Conservation (phyloP, 2,113 vertebrate species). For the Columbina picui region DNA sequence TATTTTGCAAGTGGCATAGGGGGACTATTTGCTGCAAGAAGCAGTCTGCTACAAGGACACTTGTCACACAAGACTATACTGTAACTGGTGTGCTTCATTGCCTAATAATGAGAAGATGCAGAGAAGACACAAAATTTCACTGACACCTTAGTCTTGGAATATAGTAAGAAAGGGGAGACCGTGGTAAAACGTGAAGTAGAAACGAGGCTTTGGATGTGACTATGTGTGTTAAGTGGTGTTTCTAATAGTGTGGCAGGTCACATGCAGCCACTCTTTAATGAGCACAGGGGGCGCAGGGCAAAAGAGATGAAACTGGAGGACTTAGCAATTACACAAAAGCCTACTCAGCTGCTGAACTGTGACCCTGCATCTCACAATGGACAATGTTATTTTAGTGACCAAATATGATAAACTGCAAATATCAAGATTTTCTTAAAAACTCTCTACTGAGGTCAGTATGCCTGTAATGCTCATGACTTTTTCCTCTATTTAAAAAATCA, state of each 20-base stretch:
- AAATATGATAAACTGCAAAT: not conserved
- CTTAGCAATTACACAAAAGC: not conserved
- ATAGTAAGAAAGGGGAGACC: not conserved
- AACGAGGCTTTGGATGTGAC: not conserved
- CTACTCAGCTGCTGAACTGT: not conserved
- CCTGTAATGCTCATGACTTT: not conserved
- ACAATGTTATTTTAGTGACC: not conserved
- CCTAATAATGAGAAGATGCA: not conserved
- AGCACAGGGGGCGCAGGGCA: not conserved
- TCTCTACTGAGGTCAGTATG: not conserved
- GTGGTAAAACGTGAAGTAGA: not conserved
- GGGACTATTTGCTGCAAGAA: not conserved
- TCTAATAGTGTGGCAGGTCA: not conserved
- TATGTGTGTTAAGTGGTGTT: rapidly evolving
- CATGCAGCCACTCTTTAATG: not conserved
- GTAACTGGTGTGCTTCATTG: not conserved
- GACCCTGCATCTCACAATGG: not conserved
- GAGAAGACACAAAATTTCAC: not conserved
- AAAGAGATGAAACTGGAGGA: not conserved
- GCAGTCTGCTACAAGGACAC: not conserved
- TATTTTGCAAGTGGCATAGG: not conserved
- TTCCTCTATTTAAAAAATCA: not conserved
- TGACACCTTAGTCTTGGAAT: not conserved
- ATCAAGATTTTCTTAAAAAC: not conserved
- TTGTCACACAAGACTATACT: not conserved